phyloP scores from a whole-genome alignment of 2,797 vertebrate genomes.

The Perodicticus potto region DNA sequence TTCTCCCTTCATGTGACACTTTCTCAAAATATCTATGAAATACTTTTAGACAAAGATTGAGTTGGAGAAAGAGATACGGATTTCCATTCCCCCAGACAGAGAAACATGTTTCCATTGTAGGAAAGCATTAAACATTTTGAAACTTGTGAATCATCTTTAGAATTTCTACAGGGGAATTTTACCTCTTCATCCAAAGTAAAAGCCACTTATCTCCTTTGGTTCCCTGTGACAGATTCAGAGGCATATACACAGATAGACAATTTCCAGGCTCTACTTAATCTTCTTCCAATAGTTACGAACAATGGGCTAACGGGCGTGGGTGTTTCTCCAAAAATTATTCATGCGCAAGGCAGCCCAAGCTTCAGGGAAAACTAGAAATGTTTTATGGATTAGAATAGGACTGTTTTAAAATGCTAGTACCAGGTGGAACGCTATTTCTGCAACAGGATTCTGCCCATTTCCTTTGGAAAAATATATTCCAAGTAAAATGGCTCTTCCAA shows the following conservation, averaged over 20 bases:
- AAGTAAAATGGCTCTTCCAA: slow-evolving; percentile 78
- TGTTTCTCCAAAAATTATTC: slow-evolving; percentile 81
- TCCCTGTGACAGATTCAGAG: slow-evolving; percentile 61
- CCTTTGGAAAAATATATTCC: slow-evolving; percentile 79
- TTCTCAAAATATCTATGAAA: slow-evolving; percentile 55
- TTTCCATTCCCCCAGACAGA: slow-evolving; percentile 47
- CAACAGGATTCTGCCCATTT: slow-evolving; percentile 73
- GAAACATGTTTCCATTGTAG: slow-evolving; percentile 33
- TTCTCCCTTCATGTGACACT: slow-evolving; percentile 58
- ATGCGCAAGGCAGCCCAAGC: slow-evolving; percentile 75
- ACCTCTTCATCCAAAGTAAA: slow-evolving; percentile 75
- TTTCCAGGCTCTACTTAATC: slow-evolving; percentile 69
- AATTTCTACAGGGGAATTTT: slow-evolving; percentile 63
- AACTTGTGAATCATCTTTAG: slow-evolving; percentile 69
- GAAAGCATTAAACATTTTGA: slow-evolving; percentile 66
- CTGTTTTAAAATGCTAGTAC: slow-evolving; percentile 80
- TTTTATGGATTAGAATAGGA: slow-evolving; percentile 82
- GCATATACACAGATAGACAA: background rate
- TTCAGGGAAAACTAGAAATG: slow-evolving; percentile 79
- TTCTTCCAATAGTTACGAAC: slow-evolving; percentile 59
- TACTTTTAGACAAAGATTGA: slow-evolving; percentile 55
- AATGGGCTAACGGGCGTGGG: slow-evolving; percentile 66
- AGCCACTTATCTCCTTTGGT: slow-evolving; percentile 66
- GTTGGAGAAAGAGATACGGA: slow-evolving; percentile 41
- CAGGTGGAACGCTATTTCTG: slow-evolving; percentile 73